Percentiles rank a stretch among this genome's conserved stretches.
Conservation (phyloP, 2,113 vertebrate species). For the Hemicordylus capensis region DNA sequence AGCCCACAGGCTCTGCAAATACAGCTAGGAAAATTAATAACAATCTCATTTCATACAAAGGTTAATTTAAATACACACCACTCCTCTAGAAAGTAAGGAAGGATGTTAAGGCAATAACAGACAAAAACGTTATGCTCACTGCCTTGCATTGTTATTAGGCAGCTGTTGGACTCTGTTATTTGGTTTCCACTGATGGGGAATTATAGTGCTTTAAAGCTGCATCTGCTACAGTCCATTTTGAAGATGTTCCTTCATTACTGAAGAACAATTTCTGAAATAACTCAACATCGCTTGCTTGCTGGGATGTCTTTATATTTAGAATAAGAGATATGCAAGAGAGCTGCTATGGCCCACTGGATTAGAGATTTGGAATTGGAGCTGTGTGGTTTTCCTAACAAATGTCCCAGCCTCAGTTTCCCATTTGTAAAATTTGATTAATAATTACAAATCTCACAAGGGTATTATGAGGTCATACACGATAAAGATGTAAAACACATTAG, state of each 20-base stretch:
- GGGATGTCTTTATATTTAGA: neutral
- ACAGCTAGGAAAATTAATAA: conserved; percentile 19
- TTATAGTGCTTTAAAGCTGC: conserved; percentile 43
- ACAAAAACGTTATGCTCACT: conserved; percentile 36
- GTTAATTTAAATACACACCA: fast-evolving
- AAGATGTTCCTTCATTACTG: conserved; percentile 52
- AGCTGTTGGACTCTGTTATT: conserved; percentile 58
- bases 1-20: neutral
- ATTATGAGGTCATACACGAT: no score
- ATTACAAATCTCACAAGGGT: neutral
- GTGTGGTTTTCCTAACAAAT: neutral
- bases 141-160: conserved; percentile 44
- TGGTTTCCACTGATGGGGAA: conserved; percentile 45
- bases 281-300: conserved; percentile 33
- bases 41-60: conserved; percentile 11
- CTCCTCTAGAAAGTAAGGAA: neutral
- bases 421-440: neutral
- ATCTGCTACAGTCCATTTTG: conserved; percentile 55
- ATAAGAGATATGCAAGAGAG: neutral
- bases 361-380: neutral
- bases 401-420: neutral
- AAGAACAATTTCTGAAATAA: conserved; percentile 15
- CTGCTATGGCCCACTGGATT: neutral
- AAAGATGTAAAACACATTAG: neutral
- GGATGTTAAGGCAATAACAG: conserved; percentile 33